Evolutionary conservation across 2,113 vertebrate genomes (phyloP), one percentile per base, ranked within the genome.

Genomic region (Barnardius zonarius): DNA sequence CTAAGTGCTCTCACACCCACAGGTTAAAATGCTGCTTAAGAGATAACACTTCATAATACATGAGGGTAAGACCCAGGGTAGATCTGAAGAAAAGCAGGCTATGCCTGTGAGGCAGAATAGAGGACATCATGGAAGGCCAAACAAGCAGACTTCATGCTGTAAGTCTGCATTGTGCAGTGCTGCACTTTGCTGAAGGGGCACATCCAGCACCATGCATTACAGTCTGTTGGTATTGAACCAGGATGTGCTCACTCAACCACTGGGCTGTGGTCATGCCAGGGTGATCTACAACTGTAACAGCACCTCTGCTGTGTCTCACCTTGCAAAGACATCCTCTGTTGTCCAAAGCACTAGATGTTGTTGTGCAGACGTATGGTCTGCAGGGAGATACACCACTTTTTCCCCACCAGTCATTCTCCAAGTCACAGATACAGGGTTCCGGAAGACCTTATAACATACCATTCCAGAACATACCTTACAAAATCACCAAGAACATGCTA

Each of bases 251-350:
- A 7, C 20, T 51, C 25, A 33, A 1, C 20, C 10, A 23, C 78
- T 63, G 46, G 0, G 0, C 54, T 88, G 37, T 30, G 37, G 49
- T 64, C 62, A 49, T 1, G 1, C 24, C 1, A 1, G 5, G 19
- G 31, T 54, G 33, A 76, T 52, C 23, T 76, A 46, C 75, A 92
- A 22, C 33, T 33, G 11, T 35, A 16, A 18, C 55, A 52, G 46
- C 57, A 76, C 10, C 44, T 91, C 55, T 88, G 63, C 44, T 70
- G 2, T 17, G 20, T 35, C 59, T 80, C 43, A 69, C 12, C 17
- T 43, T 43, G 55, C 63, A 88, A 69, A 79, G 22, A 66, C 46
- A 68, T 35, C 19, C 49, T 78, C 35, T 69, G 13, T 25, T 49
- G 51, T 37, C 64, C 64, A 43, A 48, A 66, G 11, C 35, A 75